Conservation (phyloP, 2,888 invertebrate genomes). For the Agrilus biguttatus region DNA sequence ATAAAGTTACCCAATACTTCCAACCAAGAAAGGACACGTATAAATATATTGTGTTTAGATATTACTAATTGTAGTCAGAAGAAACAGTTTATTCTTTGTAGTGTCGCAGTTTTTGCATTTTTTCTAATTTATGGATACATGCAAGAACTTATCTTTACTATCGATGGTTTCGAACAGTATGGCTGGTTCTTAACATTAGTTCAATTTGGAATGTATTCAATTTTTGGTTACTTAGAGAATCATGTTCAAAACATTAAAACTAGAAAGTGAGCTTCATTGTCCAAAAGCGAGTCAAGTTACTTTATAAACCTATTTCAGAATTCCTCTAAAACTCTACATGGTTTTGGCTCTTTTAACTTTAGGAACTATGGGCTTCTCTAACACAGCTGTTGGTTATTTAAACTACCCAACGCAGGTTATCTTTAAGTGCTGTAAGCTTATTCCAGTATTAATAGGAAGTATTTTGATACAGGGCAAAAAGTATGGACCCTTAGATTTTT, state of each 20-base stretch:
- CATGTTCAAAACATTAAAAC: conserved; percentile 29
- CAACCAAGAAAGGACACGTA: too few species aligned
- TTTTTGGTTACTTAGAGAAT: conserved; percentile 67
- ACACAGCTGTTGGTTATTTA: conserved; percentile 82
- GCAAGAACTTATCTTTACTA: conserved; percentile 81
- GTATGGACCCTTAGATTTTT: conserved; percentile 70
- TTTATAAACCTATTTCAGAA: conserved; percentile 40
- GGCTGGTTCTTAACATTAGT: conserved; percentile 87
- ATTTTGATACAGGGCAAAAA: conserved; percentile 82
- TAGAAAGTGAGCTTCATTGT: conserved; percentile 7
- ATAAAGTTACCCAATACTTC: conserved; percentile 6
- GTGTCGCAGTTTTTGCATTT: conserved; percentile 69
- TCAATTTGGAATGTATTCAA: conserved; percentile 76
- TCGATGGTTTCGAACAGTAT: conserved; percentile 77
- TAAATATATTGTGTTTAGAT: conserved; percentile 57
- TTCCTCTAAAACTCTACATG: conserved; percentile 68
- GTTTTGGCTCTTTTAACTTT: conserved; percentile 75
- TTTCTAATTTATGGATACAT: conserved; percentile 85
- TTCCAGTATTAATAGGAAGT: conserved; percentile 89
- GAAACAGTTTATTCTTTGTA: conserved; percentile 62
- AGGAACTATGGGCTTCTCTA: conserved; percentile 93
- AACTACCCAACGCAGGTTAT: conserved; percentile 97
- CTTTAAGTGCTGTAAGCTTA: conserved; percentile 94
- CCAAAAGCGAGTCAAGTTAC: too few species aligned
- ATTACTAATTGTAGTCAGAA: conserved; percentile 49